A percentile compares a stretch with the other conserved stretches of the same genome.
Evolutionary conservation across 2,113 vertebrate genomes (phyloP).

Genomic region (Corythaixoides concolor): DNA sequence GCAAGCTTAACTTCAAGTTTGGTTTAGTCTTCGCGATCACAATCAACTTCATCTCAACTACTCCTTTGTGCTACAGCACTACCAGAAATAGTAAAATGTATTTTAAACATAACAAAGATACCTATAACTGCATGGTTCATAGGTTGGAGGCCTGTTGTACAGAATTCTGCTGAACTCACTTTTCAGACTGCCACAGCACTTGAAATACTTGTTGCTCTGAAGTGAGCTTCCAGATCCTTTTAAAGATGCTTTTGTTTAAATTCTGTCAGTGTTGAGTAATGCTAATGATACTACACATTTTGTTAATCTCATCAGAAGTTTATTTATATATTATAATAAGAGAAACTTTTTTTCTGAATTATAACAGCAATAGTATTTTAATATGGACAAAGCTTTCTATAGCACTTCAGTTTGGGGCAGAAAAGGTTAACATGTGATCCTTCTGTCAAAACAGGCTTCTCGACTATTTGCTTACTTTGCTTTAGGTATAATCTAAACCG

Average conservation of each 20-base stretch:
- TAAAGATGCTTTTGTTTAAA: background rate
- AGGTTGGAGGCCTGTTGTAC: background rate
- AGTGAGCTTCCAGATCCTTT: background rate
- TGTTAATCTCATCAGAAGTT: background rate
- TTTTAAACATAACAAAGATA: background rate
- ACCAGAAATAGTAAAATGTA: no score
- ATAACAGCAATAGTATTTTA: background rate
- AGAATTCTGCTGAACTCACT: background rate
- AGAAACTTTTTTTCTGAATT: background rate
- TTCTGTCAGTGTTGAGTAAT: background rate
- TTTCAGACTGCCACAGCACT: background rate
- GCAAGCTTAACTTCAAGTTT: background rate
- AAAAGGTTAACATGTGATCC: background rate
- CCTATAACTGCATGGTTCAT: background rate
- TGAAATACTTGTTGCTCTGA: background rate
- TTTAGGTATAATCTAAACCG: background rate
- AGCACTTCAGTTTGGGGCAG: background rate
- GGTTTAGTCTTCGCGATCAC: background rate
- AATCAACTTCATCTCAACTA: background rate
- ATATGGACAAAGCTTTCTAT: background rate
- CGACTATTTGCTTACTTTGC: background rate
- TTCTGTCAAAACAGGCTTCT: background rate
- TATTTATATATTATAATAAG: background rate
- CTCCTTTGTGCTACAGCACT: background rate
- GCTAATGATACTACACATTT: background rate